Evolutionary conservation across 1,140 invertebrate species (phyloP), one percentile per base, ranked within the genome.

Genomic region (Whitmania pigra): DNA sequence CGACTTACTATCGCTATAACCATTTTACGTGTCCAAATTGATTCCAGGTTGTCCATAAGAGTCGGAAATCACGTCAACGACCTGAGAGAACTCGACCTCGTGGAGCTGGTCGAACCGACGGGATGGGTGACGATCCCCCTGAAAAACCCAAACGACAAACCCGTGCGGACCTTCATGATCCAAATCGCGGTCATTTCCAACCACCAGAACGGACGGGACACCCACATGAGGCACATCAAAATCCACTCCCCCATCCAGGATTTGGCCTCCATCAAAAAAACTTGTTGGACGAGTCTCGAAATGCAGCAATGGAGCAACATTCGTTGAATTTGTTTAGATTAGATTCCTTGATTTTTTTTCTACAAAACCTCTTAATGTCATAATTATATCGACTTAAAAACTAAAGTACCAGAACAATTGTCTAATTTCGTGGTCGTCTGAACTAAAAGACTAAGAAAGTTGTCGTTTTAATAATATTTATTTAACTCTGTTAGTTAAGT

Each of bases 191-290:
- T 85, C 15, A 87, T 97, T 18, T 94, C 92, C 73, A 99, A 99
- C 83, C 95, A 99, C 84, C 96, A 98, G 81, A 97, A 97, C 85
- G 96, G 96, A 20, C 82, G 96, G 71, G 96, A 99, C 78, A 98
- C 95, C 13, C 96, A 99, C 80, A 90, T 99, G 85, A 86, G 96
- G 67, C 93, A 97, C 82, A 96, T 98, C 66, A 93, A 94, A 82
- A 89, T 98, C 67, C 91, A 97, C 80, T 93, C 93, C 55, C 93
- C 94, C 0, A 88, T 91, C 15, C 76, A 80, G 43, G 88, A 94
- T 79, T 87, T 88, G 73, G 86, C 87, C 70, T 87, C 88, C 73
- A 87, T 89, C 76, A 86, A 88, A 72, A 87, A 88, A 74, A 87
- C 87, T 31, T 88, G 88, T 77, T 93, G 92, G 79, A 87, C 88